phyloP scores from a whole-genome alignment of 2,797 vertebrate species.

The Hephaestus fuliginosus region DNA sequence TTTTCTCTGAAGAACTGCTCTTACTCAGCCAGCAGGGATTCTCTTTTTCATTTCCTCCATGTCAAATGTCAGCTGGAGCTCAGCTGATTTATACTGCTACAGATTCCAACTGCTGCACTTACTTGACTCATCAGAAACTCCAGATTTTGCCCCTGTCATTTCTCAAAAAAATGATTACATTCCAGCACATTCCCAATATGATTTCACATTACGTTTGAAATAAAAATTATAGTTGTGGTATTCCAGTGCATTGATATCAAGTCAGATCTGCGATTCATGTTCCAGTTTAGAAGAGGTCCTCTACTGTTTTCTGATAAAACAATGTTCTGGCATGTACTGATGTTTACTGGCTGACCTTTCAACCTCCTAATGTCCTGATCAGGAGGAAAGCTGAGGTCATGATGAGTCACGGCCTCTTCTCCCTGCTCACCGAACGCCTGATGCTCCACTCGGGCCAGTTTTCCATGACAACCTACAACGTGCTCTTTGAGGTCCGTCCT shows the following conservation, averaged over 20 bases:
- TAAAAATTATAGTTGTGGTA: neutral
- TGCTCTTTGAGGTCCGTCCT: conserved; percentile 93
- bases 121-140: conserved; percentile 29
- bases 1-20: conserved; percentile 38
- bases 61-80: conserved; percentile 50
- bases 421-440: conserved; percentile 94
- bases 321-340: conserved; percentile 15
- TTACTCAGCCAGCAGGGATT: conserved; percentile 52
- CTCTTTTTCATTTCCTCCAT: conserved; percentile 65
- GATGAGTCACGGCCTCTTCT: conserved; percentile 96
- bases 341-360: conserved; percentile 47
- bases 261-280: neutral
- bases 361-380: conserved; percentile 52
- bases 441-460: conserved; percentile 93
- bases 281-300: neutral
- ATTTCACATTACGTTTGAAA: conserved; percentile 13
- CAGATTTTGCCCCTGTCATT: conserved; percentile 16
- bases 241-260: neutral
- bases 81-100: conserved; percentile 39
- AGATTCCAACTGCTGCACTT: conserved; percentile 27
- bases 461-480: conserved; percentile 97
- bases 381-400: conserved; percentile 99
- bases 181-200: neutral
- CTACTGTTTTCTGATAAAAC: neutral
- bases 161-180: neutral